Conservation (phyloP, 2,113 vertebrate genomes). For the Colinus virginianus region DNA sequence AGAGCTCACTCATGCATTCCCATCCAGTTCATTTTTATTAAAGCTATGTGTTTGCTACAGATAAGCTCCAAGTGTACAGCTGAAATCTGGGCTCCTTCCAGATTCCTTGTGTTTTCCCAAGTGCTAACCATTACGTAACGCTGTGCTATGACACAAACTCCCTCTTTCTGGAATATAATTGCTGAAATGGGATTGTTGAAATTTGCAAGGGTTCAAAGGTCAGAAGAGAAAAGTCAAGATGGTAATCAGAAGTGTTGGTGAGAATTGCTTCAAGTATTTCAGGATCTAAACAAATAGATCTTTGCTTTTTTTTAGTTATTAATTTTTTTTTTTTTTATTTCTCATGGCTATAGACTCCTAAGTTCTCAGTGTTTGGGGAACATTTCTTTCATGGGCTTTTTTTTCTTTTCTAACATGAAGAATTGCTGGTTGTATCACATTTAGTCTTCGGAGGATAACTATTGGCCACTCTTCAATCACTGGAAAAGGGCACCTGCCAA, state of each 20-base stretch:
- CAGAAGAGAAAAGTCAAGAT: conserved; percentile 53
- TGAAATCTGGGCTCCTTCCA: conserved; percentile 60
- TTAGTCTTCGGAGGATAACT: neutral
- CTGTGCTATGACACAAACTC: conserved; percentile 47
- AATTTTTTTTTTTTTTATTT: neutral
- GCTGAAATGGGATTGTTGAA: conserved; percentile 25
- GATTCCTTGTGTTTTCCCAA: conserved; percentile 35
- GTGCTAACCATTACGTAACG: conserved; percentile 55
- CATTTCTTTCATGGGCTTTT: neutral
- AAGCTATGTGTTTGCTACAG: conserved; percentile 53
- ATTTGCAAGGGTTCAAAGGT: conserved; percentile 61
- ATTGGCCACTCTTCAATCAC: neutral
- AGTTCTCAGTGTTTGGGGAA: neutral
- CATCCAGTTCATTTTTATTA: conserved; percentile 61
- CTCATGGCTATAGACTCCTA: neutral
- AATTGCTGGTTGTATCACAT: neutral
- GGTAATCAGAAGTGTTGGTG: conserved; percentile 22
- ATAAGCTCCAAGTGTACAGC: conserved; percentile 60
- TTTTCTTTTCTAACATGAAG: neutral
- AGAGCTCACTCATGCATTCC: conserved; percentile 60
- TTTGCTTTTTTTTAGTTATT: neutral
- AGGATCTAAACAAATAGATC: neutral
- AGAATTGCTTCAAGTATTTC: conserved; percentile 44
- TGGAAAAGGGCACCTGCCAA: neutral
- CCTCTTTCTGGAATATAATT: conserved; percentile 37